These are phyloP conservation scores for Physocephala rufipes DNA, from an alignment of 2,888 invertebrate species.

Conservation along the genomic window DNA sequence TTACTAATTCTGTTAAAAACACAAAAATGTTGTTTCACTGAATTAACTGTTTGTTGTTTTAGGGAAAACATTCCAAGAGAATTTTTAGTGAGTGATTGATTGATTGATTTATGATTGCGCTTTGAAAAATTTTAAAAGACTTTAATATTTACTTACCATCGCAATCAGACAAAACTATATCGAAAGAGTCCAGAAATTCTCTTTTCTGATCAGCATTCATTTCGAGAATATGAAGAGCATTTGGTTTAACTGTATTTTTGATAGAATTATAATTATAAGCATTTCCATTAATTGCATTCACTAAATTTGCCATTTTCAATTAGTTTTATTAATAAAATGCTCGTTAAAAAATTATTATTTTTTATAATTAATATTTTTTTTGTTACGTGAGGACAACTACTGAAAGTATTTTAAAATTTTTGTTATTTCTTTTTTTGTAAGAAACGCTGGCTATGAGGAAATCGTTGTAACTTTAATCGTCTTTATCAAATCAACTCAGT, in stretches of 20 bases:
- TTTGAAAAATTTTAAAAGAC: neutral
- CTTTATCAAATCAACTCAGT: neutral
- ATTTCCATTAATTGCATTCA: neutral
- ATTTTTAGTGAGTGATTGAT: no score
- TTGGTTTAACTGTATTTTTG: constrained; percentile 14
- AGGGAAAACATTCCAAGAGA: no score
- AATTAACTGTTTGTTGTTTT: neutral
- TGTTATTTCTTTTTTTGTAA: neutral
- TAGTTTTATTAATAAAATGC: neutral
- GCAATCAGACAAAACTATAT: constrained; percentile 69
- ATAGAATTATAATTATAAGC: neutral
- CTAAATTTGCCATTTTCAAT: neutral
- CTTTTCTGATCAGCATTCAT: constrained; percentile 49
- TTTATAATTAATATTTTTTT: neutral
- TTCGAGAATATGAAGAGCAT: constrained; percentile 40
- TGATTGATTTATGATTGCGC: no score
- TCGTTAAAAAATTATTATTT: neutral
- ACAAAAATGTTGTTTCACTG: no score
- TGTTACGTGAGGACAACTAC: neutral
- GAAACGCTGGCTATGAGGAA: neutral
- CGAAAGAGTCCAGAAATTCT: constrained; percentile 65
- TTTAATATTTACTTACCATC: constrained; percentile 69
- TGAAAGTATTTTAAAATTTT: neutral
- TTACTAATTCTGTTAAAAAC: no score
- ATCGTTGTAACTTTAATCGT: neutral